Conservation (phyloP, 2,888 invertebrate species). For the Catocala nupta region DNA sequence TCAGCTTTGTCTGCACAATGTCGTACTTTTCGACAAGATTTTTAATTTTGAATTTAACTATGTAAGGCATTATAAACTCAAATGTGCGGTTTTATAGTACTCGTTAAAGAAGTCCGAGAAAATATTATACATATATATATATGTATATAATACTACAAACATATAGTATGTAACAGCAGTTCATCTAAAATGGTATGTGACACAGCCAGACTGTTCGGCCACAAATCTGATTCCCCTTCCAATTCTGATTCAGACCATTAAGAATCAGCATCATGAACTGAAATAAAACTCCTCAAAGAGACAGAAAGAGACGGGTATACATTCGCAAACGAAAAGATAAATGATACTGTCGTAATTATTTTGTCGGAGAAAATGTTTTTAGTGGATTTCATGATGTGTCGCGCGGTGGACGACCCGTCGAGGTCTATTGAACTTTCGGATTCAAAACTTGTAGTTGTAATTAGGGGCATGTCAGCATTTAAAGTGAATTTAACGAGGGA, state of each 20-base stretch:
- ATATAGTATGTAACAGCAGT: not conserved
- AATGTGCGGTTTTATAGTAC: no score
- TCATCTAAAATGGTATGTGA: slow-evolving; percentile 15
- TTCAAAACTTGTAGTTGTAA: slow-evolving; percentile 3
- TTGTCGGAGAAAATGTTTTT: slow-evolving; percentile 35
- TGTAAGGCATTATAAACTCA: no score
- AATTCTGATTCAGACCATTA: slow-evolving; percentile 25
- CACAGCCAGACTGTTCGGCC: slow-evolving; percentile 3
- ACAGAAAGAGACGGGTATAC: slow-evolving; percentile 25
- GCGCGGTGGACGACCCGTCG: slow-evolving; percentile 44
- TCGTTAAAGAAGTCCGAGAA: no score
- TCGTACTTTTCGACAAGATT: no score
- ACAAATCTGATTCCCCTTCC: slow-evolving; percentile 15
- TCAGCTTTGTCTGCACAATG: no score
- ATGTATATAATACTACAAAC: not conserved
- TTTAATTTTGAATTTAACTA: no score
- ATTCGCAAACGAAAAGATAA: slow-evolving; percentile 46
- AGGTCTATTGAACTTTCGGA: slow-evolving; percentile 46
- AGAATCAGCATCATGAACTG: slow-evolving; percentile 25
- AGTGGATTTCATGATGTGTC: slow-evolving; percentile 20
- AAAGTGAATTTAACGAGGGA: slow-evolving; percentile 18
- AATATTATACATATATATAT: not conserved
- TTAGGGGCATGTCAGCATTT: slow-evolving; percentile 7
- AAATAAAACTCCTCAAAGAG: slow-evolving; percentile 43
- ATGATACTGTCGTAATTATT: slow-evolving; percentile 47